Conservation (phyloP, 2,888 invertebrate genomes). For the Agriopis marginaria region DNA sequence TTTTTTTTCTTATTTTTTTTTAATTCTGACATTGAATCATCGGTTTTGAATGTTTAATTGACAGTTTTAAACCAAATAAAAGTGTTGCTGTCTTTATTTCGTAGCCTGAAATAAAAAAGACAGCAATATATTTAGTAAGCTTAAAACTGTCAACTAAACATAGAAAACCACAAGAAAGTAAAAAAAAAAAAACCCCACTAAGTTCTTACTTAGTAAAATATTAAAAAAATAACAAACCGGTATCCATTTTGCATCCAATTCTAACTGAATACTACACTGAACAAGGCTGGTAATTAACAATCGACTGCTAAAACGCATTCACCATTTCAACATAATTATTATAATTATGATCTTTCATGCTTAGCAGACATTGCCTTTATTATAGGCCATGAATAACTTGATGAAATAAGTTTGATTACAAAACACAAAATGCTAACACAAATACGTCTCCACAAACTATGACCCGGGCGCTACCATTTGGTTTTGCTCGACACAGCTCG, state of each 20-base stretch:
- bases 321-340: not conserved
- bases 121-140: too few species aligned
- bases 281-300: not conserved
- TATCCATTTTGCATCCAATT: constrained; percentile 18
- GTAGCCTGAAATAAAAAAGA: too few species aligned
- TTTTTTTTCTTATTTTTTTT: too few species aligned
- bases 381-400: not conserved
- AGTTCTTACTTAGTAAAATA: too few species aligned
- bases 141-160: too few species aligned
- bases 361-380: not conserved
- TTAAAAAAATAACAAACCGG: constrained; percentile 13
- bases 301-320: not conserved
- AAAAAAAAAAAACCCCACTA: too few species aligned
- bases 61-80: too few species aligned
- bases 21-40: too few species aligned
- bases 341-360: not conserved
- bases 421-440: not conserved
- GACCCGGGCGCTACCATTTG: not conserved
- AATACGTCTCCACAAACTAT: not conserved
- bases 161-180: too few species aligned
- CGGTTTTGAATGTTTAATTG: too few species aligned
- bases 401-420: not conserved
- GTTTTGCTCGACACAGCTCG: not conserved
- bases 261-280: not conserved
- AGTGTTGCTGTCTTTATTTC: too few species aligned